Evolutionary conservation across 2,113 vertebrate genomes (phyloP).

Genomic region (Lophotis ruficrista): DNA sequence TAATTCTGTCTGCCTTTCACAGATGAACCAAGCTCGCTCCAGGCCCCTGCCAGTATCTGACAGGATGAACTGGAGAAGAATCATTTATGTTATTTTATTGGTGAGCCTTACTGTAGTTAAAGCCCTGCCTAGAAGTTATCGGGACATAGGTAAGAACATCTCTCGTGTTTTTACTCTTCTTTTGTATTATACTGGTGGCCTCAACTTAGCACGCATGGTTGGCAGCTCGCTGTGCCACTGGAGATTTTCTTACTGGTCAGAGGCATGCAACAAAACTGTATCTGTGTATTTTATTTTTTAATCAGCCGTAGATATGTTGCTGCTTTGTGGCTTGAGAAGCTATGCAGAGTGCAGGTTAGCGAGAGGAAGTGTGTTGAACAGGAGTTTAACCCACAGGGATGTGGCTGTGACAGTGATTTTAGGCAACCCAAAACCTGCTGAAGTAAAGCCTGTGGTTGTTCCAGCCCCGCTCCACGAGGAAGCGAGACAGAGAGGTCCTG

Average conservation of each 20-base stretch:
- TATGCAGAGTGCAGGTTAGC: neutral
- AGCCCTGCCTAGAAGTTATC: slow-evolving; percentile 41
- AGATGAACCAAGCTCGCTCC: neutral
- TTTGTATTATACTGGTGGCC: neutral
- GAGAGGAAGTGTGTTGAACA: neutral
- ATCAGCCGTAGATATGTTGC: too few species aligned
- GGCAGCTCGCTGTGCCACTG: neutral
- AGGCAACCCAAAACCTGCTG: neutral
- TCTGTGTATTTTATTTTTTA: too few species aligned
- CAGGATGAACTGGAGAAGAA: slow-evolving; percentile 17
- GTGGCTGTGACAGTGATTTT: neutral
- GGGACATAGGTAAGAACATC: slow-evolving; percentile 42
- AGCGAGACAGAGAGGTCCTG: neutral
- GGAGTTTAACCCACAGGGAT: neutral
- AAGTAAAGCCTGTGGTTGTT: neutral
- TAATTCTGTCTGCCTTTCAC: neutral
- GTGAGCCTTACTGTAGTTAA: neutral
- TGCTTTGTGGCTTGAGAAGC: neutral
- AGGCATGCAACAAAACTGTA: neutral
- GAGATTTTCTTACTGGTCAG: neutral
- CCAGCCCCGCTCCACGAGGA: neutral
- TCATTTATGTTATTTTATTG: neutral
- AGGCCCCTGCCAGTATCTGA: neutral
- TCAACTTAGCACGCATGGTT: fast-evolving
- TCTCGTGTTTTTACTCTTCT: neutral